A percentile compares a stretch with the other conserved stretches of the same genome.
phyloP scores from a whole-genome alignment of 64 coral and sea anemone species.

The Montipora foliosa region DNA sequence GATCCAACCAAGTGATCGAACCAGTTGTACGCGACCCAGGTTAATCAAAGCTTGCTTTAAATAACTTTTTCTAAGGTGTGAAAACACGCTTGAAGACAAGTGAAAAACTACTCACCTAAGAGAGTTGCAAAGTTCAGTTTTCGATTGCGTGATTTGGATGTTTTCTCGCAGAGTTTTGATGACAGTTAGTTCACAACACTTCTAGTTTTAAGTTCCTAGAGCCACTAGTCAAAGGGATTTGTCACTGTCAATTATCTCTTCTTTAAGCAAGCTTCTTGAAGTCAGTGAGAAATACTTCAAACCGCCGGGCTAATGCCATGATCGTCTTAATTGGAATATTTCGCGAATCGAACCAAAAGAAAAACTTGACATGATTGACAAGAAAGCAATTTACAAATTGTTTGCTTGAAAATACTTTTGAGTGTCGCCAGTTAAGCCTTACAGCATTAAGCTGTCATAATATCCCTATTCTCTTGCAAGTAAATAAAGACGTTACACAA shows the following conservation, averaged over 20 bases:
- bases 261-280: too few relatives aligned
- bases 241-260: not conserved
- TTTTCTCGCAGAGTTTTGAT: not conserved
- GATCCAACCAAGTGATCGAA: too few relatives aligned
- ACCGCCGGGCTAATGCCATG: not conserved
- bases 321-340: not conserved
- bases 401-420: slow-evolving; percentile 15
- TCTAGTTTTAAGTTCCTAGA: not conserved
- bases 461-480: not conserved
- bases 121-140: not conserved
- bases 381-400: slow-evolving; percentile 31
- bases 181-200: too few relatives aligned
- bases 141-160: not conserved
- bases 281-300: too few relatives aligned
- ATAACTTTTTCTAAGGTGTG: too few relatives aligned
- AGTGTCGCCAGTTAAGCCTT: slow-evolving; percentile 19
- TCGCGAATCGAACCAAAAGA: not conserved
- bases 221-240: not conserved
- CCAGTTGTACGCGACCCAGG: too few relatives aligned
- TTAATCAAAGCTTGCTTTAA: too few relatives aligned
- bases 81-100: not conserved
- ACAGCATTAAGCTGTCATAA: slow-evolving; percentile 26
- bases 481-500: slow-evolving; percentile 19
- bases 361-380: not conserved
- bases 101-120: not conserved